Conservation (phyloP, 2,113 vertebrate genomes). For the Arenaria interpres region DNA sequence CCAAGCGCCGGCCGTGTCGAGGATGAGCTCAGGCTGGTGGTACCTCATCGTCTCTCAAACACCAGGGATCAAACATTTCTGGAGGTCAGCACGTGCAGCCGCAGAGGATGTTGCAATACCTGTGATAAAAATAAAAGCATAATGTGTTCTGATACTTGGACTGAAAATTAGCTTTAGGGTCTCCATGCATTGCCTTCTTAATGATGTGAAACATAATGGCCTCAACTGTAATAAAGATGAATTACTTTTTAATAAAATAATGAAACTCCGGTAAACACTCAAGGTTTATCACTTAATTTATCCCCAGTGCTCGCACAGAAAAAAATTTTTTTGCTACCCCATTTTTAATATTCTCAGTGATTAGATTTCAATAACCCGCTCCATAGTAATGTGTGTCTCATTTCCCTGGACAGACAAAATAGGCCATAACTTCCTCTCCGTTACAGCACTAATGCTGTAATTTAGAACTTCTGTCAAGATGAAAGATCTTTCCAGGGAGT, state of each 20-base stretch:
- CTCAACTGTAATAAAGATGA: conserved; percentile 86
- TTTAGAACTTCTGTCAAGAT: conserved; percentile 81
- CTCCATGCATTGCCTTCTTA: conserved; percentile 59
- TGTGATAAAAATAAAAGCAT: conserved; percentile 25
- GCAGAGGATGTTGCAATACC: neutral
- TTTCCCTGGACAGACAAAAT: conserved; percentile 89
- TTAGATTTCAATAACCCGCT: conserved; percentile 90
- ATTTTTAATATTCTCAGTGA: conserved; percentile 88
- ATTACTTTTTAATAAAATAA: conserved; percentile 82
- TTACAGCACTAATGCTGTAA: conserved; percentile 75
- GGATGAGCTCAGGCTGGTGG: neutral
- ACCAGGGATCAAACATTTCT: neutral
- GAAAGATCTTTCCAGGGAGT: conserved; percentile 79
- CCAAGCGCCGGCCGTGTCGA: neutral
- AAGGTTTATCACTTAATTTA: conserved; percentile 87
- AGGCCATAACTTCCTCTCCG: conserved; percentile 71
- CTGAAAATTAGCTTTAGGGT: conserved; percentile 56
- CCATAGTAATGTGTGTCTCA: conserved; percentile 84
- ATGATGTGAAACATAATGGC: conserved; percentile 62
- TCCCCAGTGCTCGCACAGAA: conserved; percentile 78
- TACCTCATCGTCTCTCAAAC: neutral
- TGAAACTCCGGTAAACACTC: conserved; percentile 79
- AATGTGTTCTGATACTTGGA: conserved; percentile 2
- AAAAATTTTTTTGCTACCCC: conserved; percentile 72
- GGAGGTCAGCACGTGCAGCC: neutral